These are phyloP conservation scores for Uromys caudimaculatus DNA, from an alignment of 2,797 vertebrate species.

Conservation along the genomic window DNA sequence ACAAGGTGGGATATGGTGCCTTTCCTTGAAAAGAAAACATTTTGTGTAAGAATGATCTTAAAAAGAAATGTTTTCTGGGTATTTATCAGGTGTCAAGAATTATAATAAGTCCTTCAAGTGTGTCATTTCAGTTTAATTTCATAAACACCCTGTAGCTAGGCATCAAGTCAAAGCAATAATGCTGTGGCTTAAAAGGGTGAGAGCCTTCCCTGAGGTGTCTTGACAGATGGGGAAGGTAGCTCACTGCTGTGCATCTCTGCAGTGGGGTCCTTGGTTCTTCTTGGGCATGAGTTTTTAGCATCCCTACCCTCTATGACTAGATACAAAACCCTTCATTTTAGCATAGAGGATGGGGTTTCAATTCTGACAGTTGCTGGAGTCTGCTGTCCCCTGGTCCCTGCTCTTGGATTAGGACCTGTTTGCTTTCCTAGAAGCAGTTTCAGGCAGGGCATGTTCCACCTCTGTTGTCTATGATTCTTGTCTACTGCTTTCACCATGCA, in stretches of 20 bases:
- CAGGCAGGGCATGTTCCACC: background rate
- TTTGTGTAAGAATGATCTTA: background rate
- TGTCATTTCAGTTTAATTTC: conserved; percentile 40
- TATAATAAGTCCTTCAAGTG: background rate
- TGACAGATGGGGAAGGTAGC: background rate
- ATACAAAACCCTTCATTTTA: background rate
- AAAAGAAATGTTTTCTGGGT: background rate
- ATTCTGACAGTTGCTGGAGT: background rate
- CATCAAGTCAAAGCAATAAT: background rate
- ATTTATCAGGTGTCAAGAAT: background rate
- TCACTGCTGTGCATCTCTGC: background rate
- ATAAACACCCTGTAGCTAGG: background rate
- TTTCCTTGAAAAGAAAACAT: background rate
- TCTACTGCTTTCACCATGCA: background rate
- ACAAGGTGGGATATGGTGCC: background rate
- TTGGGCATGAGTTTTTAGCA: background rate
- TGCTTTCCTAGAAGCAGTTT: background rate
- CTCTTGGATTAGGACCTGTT: background rate
- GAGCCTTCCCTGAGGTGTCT: background rate
- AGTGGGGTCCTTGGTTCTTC: background rate
- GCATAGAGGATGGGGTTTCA: background rate
- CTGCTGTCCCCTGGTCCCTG: background rate
- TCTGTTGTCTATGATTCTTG: background rate
- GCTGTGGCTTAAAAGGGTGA: background rate
- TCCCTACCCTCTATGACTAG: too few relatives aligned